phyloP scores from a whole-genome alignment of 1,140 invertebrate genomes.

The Eriosoma lanigerum region DNA sequence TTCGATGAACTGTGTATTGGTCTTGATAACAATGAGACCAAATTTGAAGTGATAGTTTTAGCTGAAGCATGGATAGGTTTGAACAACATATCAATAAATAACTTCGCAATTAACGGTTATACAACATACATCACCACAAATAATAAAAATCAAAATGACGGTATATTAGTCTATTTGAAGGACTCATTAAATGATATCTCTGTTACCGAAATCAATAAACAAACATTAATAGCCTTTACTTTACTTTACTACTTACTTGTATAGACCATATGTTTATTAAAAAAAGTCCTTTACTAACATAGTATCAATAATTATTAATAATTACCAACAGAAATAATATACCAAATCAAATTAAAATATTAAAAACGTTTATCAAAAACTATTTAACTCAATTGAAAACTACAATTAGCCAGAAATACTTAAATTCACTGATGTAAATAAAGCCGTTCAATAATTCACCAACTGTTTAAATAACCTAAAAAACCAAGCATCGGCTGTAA shows the following conservation, averaged over 20 bases:
- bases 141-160: slow-evolving; percentile 32
- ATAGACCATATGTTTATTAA: background rate
- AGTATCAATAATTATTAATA: background rate
- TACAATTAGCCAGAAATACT: background rate
- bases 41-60: slow-evolving; percentile 24
- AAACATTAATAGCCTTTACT: too few relatives aligned
- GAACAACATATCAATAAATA: slow-evolving; percentile 20
- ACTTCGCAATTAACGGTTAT: slow-evolving; percentile 2
- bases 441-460: background rate
- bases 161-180: slow-evolving; percentile 12
- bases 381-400: background rate
- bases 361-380: background rate
- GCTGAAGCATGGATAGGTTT: slow-evolving; percentile 23
- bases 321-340: background rate
- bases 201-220: background rate
- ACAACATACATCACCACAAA: background rate
- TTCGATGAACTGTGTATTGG: slow-evolving; percentile 13
- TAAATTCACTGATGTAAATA: background rate
- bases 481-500: background rate
- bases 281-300: background rate
- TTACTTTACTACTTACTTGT: too few relatives aligned
- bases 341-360: background rate
- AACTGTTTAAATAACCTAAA: background rate
- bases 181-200: background rate
- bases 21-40: slow-evolving; percentile 17